These are phyloP conservation scores for Ormyrus labotus DNA, from an alignment of 2,888 invertebrate species.

Conservation along the genomic window DNA sequence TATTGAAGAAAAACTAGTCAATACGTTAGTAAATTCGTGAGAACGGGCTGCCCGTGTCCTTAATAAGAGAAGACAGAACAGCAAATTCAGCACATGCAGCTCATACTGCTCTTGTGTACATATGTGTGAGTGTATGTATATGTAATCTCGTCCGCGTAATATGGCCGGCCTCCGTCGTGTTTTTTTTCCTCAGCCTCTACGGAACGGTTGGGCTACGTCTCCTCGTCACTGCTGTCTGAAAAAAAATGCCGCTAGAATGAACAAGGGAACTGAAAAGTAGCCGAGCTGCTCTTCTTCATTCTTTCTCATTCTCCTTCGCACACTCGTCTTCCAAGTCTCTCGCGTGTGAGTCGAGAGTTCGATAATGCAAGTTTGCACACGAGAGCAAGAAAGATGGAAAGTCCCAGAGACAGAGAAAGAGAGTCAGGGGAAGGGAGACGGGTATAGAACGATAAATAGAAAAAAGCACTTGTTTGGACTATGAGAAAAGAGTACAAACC, in stretches of 20 bases:
- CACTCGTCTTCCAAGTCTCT: slow-evolving; percentile 31
- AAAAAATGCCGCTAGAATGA: slow-evolving; percentile 20
- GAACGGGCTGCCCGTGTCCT: background rate
- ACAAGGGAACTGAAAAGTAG: background rate
- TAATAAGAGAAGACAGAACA: background rate
- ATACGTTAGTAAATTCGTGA: background rate
- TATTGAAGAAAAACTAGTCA: background rate
- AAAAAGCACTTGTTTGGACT: background rate
- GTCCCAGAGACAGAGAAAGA: background rate
- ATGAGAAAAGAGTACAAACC: too few relatives aligned
- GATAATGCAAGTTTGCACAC: slow-evolving; percentile 35
- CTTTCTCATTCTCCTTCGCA: slow-evolving; percentile 5
- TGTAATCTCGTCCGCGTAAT: slow-evolving; percentile 78
- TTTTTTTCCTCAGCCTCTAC: slow-evolving; percentile 41
- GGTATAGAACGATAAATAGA: slow-evolving; percentile 14
- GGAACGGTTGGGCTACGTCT: slow-evolving; percentile 33
- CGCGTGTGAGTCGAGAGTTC: slow-evolving; percentile 39
- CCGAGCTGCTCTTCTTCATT: background rate
- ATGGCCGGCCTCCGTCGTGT: slow-evolving; percentile 56
- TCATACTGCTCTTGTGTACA: slow-evolving; percentile 31
- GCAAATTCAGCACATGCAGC: slow-evolving; percentile 38
- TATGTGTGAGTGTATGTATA: slow-evolving; percentile 75
- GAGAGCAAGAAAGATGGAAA: slow-evolving; percentile 46
- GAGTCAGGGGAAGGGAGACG: background rate
- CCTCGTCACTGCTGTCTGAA: slow-evolving; percentile 19